Evolutionary conservation across 2,888 invertebrate species (phyloP).

Genomic region (Noctua janthe): DNA sequence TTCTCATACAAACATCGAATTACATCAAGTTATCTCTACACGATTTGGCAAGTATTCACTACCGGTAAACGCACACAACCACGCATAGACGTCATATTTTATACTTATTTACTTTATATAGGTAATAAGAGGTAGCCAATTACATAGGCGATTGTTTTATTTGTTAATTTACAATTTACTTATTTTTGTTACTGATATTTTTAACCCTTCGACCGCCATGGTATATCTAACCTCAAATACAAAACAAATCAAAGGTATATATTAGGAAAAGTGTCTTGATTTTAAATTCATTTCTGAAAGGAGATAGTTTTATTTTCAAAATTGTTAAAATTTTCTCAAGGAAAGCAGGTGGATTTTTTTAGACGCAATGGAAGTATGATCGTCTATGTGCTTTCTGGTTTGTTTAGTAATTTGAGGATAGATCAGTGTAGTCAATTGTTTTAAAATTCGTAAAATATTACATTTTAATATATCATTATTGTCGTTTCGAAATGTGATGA

Average conservation of each 20-base stretch:
- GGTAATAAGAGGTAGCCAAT: slow-evolving; percentile 70
- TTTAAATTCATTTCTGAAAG: background rate
- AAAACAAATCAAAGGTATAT: background rate
- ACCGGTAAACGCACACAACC: slow-evolving; percentile 74
- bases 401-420: background rate
- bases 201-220: slow-evolving; percentile 31
- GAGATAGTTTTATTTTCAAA: background rate
- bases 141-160: slow-evolving; percentile 55
- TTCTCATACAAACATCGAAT: slow-evolving; percentile 83
- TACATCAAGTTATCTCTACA: slow-evolving; percentile 80
- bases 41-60: slow-evolving; percentile 83
- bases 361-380: background rate
- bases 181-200: slow-evolving; percentile 27
- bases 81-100: slow-evolving; percentile 60
- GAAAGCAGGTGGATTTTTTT: background rate
- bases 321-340: background rate
- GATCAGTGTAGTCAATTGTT: background rate
- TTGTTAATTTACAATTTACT: slow-evolving; percentile 9
- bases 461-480: background rate
- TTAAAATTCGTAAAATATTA: background rate
- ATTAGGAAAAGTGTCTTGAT: background rate
- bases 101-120: slow-evolving; percentile 24
- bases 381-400: background rate
- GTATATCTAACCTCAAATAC: background rate
- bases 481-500: slow-evolving; percentile 3